Base-by-base conservation (phyloP, 2,797 vertebrate genomes). In the Molossus molossus region DNA sequence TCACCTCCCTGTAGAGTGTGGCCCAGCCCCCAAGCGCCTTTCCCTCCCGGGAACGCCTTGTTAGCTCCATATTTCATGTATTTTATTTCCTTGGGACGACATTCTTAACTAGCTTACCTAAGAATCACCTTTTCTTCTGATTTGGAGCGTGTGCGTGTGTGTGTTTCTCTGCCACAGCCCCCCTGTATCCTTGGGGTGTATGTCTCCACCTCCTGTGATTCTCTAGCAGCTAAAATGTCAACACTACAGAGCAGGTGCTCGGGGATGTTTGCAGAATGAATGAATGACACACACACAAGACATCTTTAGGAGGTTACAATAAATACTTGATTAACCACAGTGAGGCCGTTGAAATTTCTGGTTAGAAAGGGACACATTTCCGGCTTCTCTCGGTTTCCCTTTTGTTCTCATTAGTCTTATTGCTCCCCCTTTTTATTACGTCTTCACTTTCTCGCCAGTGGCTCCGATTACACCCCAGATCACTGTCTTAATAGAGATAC, bases 181-280 rank as follows among this genome's bases (percentile, higher is more conserved):
- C 27, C 25, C 60, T 21, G 2, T 0, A n/a, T 58, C n/a, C 4
- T 0, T 9, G 37, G 14, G 53, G 13, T 55, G 10, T 13, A 13
- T 55, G 13, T 15, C 15, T 55, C 11, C 53, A 45, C 40, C 53
- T 55, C 20, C 48, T 15, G 15, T 10, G 48, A 3, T 50, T 64
- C 53, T 48, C 23, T 2, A 64, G 72, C 5, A 48, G 37, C 33
- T 25, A 11, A 57, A 27, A 9, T 29, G 57, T 23, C 23, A 33
- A 6, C n/a, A 1, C 3, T 23, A 27, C 3, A 3, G 8, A 11
- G 93, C 64, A 17, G 17, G 11, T 11, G 25, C 23, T 80, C 72
- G 55, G 8, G 62, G 53, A 14, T 15, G 29, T 7, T 5, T 50
- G 6, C 1, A 9, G 4, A 57, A n/a, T 40, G 33, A 80, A 67